These are phyloP conservation scores for Okapia johnstoni DNA, from an alignment of 2,113 vertebrate genomes.

Conservation along the genomic window DNA sequence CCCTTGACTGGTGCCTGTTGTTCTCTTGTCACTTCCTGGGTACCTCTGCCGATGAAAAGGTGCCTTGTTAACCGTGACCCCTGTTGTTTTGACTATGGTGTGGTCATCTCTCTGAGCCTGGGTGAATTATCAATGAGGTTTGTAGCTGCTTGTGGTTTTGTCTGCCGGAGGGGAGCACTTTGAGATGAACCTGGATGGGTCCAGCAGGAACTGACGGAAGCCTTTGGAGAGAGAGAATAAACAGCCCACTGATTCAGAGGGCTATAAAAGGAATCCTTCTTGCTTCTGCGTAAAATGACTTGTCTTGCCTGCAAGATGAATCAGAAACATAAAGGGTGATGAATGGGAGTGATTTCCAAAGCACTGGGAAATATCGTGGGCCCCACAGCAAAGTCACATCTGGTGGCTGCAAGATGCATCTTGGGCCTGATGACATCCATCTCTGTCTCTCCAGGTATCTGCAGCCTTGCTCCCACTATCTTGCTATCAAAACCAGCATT, in stretches of 20 bases:
- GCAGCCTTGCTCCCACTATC: background rate
- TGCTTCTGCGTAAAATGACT: background rate
- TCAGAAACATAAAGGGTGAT: constrained; percentile 53
- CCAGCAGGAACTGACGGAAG: background rate
- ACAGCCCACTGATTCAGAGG: constrained; percentile 24
- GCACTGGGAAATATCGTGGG: background rate
- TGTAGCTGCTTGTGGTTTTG: background rate
- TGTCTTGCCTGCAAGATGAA: constrained; percentile 45
- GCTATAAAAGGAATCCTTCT: constrained; percentile 14
- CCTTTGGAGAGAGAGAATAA: constrained; percentile 17
- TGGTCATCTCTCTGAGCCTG: background rate
- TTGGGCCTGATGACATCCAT: background rate
- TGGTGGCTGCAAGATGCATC: constrained; percentile 19
- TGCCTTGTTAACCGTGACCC: background rate
- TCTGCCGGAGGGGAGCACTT: background rate
- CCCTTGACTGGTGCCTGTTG: background rate
- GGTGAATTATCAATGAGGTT: background rate
- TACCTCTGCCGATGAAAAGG: background rate
- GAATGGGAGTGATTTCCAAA: constrained; percentile 42
- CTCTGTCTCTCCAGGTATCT: constrained; percentile 1
- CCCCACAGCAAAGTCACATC: constrained; percentile 27
- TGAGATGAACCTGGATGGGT: background rate
- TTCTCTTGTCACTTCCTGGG: background rate
- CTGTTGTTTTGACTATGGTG: background rate
- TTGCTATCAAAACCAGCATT: background rate